Percentiles rank a stretch among this genome's conserved stretches.
phyloP scores from a whole-genome alignment of 2,888 invertebrate genomes.

The Lasioglossum villosulum region DNA sequence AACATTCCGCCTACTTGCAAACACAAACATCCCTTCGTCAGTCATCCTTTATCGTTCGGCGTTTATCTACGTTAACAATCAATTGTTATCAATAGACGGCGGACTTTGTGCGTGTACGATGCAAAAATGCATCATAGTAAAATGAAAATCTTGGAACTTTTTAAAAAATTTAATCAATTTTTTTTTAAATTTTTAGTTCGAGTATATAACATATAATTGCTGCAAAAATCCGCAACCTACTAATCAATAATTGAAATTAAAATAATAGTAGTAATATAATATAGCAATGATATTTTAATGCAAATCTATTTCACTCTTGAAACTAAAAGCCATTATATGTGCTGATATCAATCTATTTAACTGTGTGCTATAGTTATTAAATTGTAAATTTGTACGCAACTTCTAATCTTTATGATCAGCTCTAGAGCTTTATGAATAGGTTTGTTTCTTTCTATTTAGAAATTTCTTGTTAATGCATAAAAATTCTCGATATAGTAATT shows the following conservation, averaged over 20 bases:
- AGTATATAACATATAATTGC: neutral
- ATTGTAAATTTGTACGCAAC: neutral
- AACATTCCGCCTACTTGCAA: slow-evolving; percentile 29
- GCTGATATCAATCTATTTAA: neutral
- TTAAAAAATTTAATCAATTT: no score
- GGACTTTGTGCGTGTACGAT: neutral
- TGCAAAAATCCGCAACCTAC: neutral
- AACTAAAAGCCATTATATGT: neutral
- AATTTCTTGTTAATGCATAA: neutral
- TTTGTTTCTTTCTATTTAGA: neutral
- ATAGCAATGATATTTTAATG: neutral
- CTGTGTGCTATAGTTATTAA: neutral
- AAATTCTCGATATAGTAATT: neutral
- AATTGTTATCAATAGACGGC: neutral
- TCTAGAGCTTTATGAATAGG: neutral
- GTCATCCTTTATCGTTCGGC: neutral
- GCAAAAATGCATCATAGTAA: neutral
- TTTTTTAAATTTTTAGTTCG: neutral
- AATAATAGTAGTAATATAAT: neutral
- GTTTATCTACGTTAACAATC: neutral
- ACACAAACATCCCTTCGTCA: slow-evolving; percentile 48
- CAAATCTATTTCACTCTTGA: neutral
- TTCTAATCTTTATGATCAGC: neutral
- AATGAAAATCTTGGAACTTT: no score
- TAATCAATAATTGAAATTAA: neutral